phyloP scores from a whole-genome alignment of 2,797 vertebrate genomes.

The Hoplostethus atlanticus region DNA sequence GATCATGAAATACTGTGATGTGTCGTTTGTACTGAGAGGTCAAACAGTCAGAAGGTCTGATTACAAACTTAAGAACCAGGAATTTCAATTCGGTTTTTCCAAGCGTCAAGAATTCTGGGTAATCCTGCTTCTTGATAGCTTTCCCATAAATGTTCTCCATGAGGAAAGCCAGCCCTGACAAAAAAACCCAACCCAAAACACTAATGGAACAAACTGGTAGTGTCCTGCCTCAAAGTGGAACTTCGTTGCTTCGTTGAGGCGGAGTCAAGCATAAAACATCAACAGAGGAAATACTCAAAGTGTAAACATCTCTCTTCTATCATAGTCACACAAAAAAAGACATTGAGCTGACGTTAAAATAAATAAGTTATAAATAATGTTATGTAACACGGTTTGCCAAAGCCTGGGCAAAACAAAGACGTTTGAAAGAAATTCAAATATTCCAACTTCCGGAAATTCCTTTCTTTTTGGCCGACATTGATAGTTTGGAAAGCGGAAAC shows the following conservation, averaged over 20 bases:
- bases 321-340: slow-evolving; percentile 19
- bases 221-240: slow-evolving; percentile 12
- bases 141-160: slow-evolving; percentile 3
- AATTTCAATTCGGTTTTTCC: not conserved
- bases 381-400: slow-evolving; percentile 27
- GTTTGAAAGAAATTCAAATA: not conserved
- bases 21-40: not conserved
- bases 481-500: not conserved
- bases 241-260: not conserved
- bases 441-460: not conserved
- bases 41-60: too few species aligned
- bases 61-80: not conserved
- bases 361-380: slow-evolving; percentile 47
- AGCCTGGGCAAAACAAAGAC: not conserved
- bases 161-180: slow-evolving; percentile 8
- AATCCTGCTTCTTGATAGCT: not conserved
- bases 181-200: not conserved
- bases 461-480: not conserved
- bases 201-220: slow-evolving; percentile 6
- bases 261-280: slow-evolving; percentile 16
- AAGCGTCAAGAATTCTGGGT: not conserved
- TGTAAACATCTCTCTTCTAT: slow-evolving; percentile 46
- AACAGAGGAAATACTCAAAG: slow-evolving; percentile 43
- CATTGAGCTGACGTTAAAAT: slow-evolving; percentile 11
- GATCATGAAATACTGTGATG: slow-evolving; percentile 17